These are phyloP conservation scores for Augiades crinisus DNA, from an alignment of 2,888 invertebrate genomes.

Conservation along the genomic window DNA sequence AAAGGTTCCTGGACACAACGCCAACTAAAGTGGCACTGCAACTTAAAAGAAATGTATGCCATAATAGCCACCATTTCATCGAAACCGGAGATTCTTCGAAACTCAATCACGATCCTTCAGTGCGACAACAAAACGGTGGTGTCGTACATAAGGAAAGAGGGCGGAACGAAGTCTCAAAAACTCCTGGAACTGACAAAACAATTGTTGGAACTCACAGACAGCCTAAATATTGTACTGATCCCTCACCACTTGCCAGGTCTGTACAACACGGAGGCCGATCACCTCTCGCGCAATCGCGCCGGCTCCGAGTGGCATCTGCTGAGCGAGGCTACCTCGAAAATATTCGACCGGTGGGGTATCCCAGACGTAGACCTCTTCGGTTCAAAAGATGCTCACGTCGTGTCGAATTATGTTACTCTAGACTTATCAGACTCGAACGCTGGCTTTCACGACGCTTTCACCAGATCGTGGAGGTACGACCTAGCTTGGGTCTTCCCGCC, in stretches of 20 bases:
- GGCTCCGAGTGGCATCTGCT: conserved; percentile 33
- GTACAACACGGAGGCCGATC: conserved; percentile 34
- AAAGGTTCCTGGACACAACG: conserved; percentile 15
- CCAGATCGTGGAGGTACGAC: conserved; percentile 24
- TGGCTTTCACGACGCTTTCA: conserved; percentile 33
- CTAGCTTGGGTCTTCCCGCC: conserved; percentile 32
- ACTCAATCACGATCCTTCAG: conserved; percentile 29
- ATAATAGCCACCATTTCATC: conserved; percentile 26
- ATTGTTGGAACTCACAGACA: conserved; percentile 26
- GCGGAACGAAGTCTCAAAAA: conserved; percentile 31
- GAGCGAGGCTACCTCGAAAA: conserved; percentile 15
- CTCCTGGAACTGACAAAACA: conserved; percentile 29
- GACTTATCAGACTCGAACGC: conserved; percentile 32
- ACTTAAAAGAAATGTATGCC: conserved; percentile 32
- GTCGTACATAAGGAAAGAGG: conserved; percentile 35
- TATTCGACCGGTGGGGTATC: conserved; percentile 32
- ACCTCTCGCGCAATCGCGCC: conserved; percentile 26
- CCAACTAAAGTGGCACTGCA: conserved; percentile 29
- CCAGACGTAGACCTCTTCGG: conserved; percentile 36
- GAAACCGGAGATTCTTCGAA: not conserved
- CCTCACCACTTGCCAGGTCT: conserved; percentile 34
- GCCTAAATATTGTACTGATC: conserved; percentile 23
- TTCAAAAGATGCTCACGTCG: conserved; percentile 29
- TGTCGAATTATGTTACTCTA: conserved; percentile 30
- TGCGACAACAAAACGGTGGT: conserved; percentile 37